Percentiles rank a stretch among this genome's conserved stretches.
Conservation (phyloP, 2,888 invertebrate genomes). For the Metallyticus violacea region DNA sequence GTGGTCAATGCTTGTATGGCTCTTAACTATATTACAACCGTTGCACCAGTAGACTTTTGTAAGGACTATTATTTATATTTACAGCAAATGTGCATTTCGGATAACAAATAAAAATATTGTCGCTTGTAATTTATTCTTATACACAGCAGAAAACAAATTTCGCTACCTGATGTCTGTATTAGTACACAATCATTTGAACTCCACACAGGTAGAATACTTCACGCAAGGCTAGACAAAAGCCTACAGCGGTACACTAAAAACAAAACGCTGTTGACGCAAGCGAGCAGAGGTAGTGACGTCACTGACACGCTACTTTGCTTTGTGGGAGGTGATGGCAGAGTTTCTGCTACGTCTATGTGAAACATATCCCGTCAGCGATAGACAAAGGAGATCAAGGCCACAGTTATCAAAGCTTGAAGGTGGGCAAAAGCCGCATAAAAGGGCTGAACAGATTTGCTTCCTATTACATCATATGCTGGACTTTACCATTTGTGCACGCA, state of each 20-base stretch:
- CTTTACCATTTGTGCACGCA: no score
- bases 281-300: neutral
- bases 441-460: neutral
- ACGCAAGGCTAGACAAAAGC: neutral
- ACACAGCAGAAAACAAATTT: neutral
- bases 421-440: neutral
- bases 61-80: no score
- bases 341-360: no score
- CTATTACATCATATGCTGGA: no score
- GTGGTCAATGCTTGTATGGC: no score
- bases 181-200: no score
- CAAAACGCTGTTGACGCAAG: neutral
- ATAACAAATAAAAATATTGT: neutral
- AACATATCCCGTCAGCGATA: neutral
- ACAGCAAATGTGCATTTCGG: no score
- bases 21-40: no score
- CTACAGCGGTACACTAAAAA: neutral
- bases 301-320: neutral
- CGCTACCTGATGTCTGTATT: neutral
- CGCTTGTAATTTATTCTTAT: neutral
- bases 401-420: neutral
- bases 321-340: neutral
- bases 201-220: neutral
- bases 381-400: neutral
- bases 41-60: no score